A percentile compares a stretch with the other conserved stretches of the same genome.
Evolutionary conservation across 1,140 invertebrate genomes (phyloP).

Genomic region (Conopomorpha cramerella): DNA sequence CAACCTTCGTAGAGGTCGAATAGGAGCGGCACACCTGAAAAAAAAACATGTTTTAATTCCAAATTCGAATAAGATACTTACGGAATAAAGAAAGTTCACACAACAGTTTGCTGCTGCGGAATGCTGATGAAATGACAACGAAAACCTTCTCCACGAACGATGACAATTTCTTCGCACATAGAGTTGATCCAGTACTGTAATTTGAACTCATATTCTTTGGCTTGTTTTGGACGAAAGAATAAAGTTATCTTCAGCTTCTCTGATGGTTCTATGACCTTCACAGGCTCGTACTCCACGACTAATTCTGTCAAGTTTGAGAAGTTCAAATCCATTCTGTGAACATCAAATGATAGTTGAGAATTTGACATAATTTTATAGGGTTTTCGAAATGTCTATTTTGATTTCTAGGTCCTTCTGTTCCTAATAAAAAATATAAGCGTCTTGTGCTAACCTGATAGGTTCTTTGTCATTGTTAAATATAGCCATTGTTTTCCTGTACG

Average conservation of each 20-base stretch:
- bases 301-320: conserved; percentile 34
- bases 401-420: no score
- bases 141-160: conserved; percentile 42
- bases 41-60: no score
- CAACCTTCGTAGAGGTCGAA: conserved; percentile 49
- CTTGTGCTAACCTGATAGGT: no score
- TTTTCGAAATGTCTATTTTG: no score
- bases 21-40: conserved; percentile 35
- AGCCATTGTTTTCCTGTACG: conserved; percentile 38
- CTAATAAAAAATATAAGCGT: no score
- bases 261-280: conserved; percentile 15
- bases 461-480: conserved; percentile 32
- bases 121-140: no score
- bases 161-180: conserved; percentile 41
- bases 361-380: no score
- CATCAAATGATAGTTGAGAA: background rate
- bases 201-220: conserved; percentile 38
- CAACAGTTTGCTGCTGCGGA: no score
- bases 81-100: no score
- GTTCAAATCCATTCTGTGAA: conserved; percentile 34
- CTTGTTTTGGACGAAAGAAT: conserved; percentile 39
- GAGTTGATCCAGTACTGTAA: conserved; percentile 48
- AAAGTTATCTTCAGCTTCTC: conserved; percentile 29
- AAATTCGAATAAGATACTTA: no score
- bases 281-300: conserved; percentile 20